phyloP scores from a whole-genome alignment of 1,140 invertebrate genomes.

The Ladona fulva region DNA sequence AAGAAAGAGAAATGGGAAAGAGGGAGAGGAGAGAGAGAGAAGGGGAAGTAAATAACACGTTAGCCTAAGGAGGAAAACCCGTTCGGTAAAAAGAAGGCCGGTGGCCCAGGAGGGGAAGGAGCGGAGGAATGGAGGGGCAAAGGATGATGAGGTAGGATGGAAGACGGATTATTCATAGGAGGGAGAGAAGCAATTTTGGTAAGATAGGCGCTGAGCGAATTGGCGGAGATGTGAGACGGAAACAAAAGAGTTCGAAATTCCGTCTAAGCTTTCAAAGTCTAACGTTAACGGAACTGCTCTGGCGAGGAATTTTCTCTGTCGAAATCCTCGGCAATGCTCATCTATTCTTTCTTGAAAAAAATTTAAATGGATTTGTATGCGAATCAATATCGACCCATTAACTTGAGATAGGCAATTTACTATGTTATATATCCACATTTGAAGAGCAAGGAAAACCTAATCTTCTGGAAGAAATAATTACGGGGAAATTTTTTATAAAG shows the following conservation, averaged over 20 bases:
- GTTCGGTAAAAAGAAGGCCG: neutral
- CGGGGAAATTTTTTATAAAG: no score
- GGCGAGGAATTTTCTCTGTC: no score
- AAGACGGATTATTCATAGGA: constrained; percentile 6
- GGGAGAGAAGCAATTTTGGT: neutral
- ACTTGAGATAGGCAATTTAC: no score
- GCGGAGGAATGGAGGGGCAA: neutral
- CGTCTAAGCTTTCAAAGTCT: no score
- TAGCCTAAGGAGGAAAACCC: neutral
- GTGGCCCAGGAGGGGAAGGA: neutral
- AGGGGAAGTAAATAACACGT: neutral
- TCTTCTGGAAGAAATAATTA: no score
- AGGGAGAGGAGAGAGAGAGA: neutral
- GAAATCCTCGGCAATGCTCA: no score
- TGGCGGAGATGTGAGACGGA: neutral
- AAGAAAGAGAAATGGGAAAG: neutral
- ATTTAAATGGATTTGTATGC: no score
- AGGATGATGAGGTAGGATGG: neutral
- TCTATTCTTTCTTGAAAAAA: no score
- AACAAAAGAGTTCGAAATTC: neutral
- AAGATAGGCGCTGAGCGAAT: neutral
- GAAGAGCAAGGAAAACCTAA: no score
- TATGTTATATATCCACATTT: no score
- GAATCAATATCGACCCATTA: no score
- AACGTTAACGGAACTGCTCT: no score